Percentiles rank a stretch among this genome's conserved stretches.
Conservation (phyloP, 2,888 invertebrate species). For the Erebia palarica region DNA sequence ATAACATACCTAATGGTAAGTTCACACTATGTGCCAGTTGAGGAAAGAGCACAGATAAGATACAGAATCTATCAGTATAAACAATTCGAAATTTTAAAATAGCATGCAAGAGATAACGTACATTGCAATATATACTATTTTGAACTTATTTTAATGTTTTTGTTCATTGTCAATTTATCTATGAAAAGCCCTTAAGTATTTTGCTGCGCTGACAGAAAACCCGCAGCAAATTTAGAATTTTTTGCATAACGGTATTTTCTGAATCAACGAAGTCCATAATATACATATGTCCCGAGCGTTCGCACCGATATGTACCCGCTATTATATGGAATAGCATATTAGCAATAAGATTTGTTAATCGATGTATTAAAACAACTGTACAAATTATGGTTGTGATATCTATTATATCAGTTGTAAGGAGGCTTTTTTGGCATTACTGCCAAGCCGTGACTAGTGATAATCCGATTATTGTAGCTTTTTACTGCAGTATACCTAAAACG, state of each 20-base stretch:
- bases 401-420: slow-evolving; percentile 21
- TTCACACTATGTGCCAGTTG: too few relatives aligned
- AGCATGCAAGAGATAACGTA: too few relatives aligned
- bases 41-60: too few relatives aligned
- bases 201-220: too few relatives aligned
- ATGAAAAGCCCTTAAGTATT: too few relatives aligned
- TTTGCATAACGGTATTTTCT: not conserved
- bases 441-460: slow-evolving; percentile 1
- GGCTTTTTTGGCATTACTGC: slow-evolving; percentile 13
- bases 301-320: not conserved
- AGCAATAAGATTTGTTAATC: slow-evolving; percentile 10
- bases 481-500: slow-evolving; percentile 22
- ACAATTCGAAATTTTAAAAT: too few relatives aligned
- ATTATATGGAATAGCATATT: not conserved
- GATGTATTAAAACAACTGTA: slow-evolving; percentile 27
- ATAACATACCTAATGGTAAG: too few relatives aligned
- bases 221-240: too few relatives aligned
- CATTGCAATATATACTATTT: too few relatives aligned
- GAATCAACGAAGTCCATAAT: not conserved
- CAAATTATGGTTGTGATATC: slow-evolving; percentile 40
- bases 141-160: too few relatives aligned
- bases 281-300: not conserved
- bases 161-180: too few relatives aligned
- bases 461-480: slow-evolving; percentile 16
- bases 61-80: too few relatives aligned